Evolutionary conservation across 2,888 invertebrate genomes (phyloP).

Genomic region (Colostygia pectinataria): DNA sequence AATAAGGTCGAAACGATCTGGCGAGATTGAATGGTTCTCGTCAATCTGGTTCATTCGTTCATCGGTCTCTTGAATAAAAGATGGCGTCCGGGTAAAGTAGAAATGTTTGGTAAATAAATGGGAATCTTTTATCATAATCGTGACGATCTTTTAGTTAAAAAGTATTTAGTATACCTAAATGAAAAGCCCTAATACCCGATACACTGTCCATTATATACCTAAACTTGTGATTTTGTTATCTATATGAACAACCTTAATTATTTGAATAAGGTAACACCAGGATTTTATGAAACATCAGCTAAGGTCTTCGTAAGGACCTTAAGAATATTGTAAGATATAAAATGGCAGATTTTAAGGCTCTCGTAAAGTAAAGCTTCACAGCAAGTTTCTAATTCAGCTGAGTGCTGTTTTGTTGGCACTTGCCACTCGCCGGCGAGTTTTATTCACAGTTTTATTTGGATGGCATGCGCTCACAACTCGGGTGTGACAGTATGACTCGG

Average conservation of each 20-base stretch:
- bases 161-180: too few species aligned
- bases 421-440: conserved; percentile 8
- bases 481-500: too few species aligned
- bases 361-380: conserved; percentile 21
- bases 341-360: conserved; percentile 15
- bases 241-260: too few species aligned
- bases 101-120: conserved; percentile 58
- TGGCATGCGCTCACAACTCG: too few species aligned
- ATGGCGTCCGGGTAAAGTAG: conserved; percentile 54
- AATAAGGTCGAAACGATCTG: conserved; percentile 29
- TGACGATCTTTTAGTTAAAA: too few species aligned
- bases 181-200: too few species aligned
- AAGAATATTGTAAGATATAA: conserved; percentile 14
- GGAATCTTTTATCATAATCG: conserved; percentile 39
- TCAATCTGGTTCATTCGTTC: conserved; percentile 55
- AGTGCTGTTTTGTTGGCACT: conserved; percentile 33
- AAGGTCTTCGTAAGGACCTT: too few species aligned
- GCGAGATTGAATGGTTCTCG: conserved; percentile 36
- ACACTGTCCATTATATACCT: too few species aligned
- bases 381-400: conserved; percentile 27
- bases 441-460: conserved; percentile 10
- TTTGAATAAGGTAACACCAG: too few species aligned
- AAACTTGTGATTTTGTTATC: too few species aligned
- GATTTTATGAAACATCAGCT: not conserved
- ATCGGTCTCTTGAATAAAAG: conserved; percentile 66